These are phyloP conservation scores for Drosophila colorata DNA, from an alignment of 2,888 invertebrate species.

Conservation along the genomic window DNA sequence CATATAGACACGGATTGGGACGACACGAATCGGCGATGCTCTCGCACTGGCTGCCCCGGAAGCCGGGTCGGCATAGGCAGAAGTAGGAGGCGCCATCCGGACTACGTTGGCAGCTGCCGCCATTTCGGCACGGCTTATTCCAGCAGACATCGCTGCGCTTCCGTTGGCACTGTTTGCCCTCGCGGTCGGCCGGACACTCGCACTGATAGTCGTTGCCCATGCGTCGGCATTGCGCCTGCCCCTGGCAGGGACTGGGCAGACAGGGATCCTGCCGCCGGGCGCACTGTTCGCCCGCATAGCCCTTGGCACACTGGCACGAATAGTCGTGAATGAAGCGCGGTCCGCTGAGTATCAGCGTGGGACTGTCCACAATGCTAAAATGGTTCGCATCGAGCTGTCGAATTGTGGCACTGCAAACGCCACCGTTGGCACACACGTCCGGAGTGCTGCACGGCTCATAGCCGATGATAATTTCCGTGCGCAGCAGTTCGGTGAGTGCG, in stretches of 20 bases:
- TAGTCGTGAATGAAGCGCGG: slow-evolving; percentile 92
- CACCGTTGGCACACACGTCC: slow-evolving; percentile 91
- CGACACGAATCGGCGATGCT: slow-evolving; percentile 94
- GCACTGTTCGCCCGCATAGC: slow-evolving; percentile 93
- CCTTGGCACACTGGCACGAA: slow-evolving; percentile 92
- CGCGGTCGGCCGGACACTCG: slow-evolving; percentile 90
- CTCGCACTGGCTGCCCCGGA: slow-evolving; percentile 96
- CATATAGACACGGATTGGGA: slow-evolving; percentile 96
- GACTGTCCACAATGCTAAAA: slow-evolving; percentile 91
- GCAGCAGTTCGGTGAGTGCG: slow-evolving; percentile 88
- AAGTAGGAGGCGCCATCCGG: slow-evolving; percentile 95
- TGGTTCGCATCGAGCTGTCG: slow-evolving; percentile 87
- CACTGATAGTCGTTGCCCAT: slow-evolving; percentile 94
- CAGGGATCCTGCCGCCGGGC: slow-evolving; percentile 96
- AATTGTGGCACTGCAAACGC: slow-evolving; percentile 90
- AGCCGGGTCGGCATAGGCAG: slow-evolving; percentile 96
- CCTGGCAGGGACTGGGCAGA: slow-evolving; percentile 94
- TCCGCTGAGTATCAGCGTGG: slow-evolving; percentile 92
- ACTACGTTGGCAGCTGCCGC: slow-evolving; percentile 95
- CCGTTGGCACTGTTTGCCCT: slow-evolving; percentile 93
- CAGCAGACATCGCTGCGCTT: slow-evolving; percentile 94
- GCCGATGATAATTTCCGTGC: slow-evolving; percentile 88
- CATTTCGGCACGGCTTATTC: slow-evolving; percentile 94
- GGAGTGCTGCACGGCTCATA: slow-evolving; percentile 90
- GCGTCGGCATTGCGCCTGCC: slow-evolving; percentile 93